Conservation (phyloP, 1,140 invertebrate species). For the Polypedilum pembai region DNA sequence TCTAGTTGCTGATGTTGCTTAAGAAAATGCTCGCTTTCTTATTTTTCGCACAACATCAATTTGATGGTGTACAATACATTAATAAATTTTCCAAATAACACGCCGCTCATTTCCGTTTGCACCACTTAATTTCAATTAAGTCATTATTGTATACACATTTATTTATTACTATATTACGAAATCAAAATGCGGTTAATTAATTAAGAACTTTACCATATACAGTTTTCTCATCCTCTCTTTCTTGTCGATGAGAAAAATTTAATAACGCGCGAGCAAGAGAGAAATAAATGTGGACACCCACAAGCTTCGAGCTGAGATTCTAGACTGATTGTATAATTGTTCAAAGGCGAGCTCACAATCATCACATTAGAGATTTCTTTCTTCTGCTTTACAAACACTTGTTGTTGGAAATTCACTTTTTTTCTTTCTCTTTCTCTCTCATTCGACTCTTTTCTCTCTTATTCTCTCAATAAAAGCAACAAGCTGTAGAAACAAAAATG, state of each 20-base stretch:
- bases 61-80: background rate
- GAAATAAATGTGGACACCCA: background rate
- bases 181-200: background rate
- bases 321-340: constrained; percentile 15
- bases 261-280: background rate
- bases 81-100: background rate
- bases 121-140: background rate
- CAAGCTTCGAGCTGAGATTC: constrained; percentile 15
- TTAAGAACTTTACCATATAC: background rate
- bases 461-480: background rate
- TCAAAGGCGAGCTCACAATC: constrained; percentile 1
- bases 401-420: constrained; percentile 9
- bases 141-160: background rate
- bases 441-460: background rate
- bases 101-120: background rate
- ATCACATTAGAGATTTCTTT: constrained; percentile 18
- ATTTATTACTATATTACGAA: background rate
- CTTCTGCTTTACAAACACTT: background rate
- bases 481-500: background rate
- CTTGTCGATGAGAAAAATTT: background rate
- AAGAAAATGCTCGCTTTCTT: background rate
- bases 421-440: background rate
- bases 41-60: background rate
- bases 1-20: background rate
- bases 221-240: background rate